Conservation (phyloP, 2,888 invertebrate genomes). For the Harmothoe impar region DNA sequence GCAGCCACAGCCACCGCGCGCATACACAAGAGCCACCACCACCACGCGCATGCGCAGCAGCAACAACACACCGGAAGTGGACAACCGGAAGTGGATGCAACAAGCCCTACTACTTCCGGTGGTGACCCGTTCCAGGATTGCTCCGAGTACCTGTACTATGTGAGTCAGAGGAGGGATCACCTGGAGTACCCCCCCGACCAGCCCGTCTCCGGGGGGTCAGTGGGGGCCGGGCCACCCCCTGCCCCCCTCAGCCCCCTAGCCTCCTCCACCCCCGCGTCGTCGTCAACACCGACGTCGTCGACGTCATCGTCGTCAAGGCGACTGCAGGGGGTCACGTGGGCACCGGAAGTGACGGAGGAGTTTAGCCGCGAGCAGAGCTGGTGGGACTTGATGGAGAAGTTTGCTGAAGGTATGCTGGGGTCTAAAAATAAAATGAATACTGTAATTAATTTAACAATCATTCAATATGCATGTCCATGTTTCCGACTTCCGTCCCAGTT, state of each 20-base stretch:
- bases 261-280: constrained; percentile 1
- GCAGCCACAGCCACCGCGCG: background rate
- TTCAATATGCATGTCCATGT: background rate
- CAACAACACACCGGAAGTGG: background rate
- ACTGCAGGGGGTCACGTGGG: constrained; percentile 28
- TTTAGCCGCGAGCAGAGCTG: constrained; percentile 50
- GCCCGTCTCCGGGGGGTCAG: background rate
- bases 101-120: background rate
- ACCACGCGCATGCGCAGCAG: background rate
- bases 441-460: too few relatives aligned
- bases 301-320: background rate
- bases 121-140: constrained; percentile 33
- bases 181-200: background rate
- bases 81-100: background rate
- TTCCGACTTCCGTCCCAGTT: too few relatives aligned
- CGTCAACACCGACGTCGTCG: background rate
- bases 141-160: constrained; percentile 5
- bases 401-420: constrained; percentile 53
- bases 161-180: background rate
- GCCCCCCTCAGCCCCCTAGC: background rate
- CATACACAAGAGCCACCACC: background rate
- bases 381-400: constrained; percentile 59
- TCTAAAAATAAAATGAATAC: background rate
- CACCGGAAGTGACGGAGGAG: constrained; percentile 43
- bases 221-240: background rate